Evolutionary conservation across 2,888 invertebrate species (phyloP).

Genomic region (Dione juno): DNA sequence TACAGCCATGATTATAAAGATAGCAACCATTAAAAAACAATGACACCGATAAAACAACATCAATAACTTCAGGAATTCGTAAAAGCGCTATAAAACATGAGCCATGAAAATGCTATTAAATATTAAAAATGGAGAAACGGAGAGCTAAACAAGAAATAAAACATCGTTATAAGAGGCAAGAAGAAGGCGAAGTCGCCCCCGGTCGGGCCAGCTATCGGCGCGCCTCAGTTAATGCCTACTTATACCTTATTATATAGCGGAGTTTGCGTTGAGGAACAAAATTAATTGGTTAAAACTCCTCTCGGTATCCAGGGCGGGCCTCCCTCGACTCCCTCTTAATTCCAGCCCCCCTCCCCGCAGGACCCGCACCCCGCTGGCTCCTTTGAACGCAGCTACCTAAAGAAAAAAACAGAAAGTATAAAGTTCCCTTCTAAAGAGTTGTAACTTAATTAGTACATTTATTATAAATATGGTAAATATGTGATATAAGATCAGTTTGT

Average conservation of each 20-base stretch:
- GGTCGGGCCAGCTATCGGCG: conserved; percentile 80
- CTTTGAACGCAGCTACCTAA: conserved; percentile 84
- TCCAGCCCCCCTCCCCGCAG: conserved; percentile 61
- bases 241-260: conserved; percentile 84
- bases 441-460: conserved; percentile 74
- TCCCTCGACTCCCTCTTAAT: conserved; percentile 76
- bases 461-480: conserved; percentile 27
- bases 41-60: conserved; percentile 65
- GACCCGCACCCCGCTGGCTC: conserved; percentile 72
- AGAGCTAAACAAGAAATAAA: conserved; percentile 84
- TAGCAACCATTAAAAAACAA: conserved; percentile 59
- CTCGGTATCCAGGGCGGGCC: conserved; percentile 83
- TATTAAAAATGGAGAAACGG: conserved; percentile 84
- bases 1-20: conserved; percentile 31
- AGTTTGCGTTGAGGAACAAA: conserved; percentile 85
- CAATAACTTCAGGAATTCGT: conserved; percentile 78
- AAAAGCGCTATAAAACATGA: conserved; percentile 81
- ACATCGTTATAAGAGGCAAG: conserved; percentile 81
- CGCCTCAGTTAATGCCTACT: conserved; percentile 83
- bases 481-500: too few species aligned
- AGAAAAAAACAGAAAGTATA: conserved; percentile 84
- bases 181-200: conserved; percentile 73
- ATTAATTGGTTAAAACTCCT: conserved; percentile 85
- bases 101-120: conserved; percentile 83
- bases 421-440: conserved; percentile 72